Base-by-base conservation (phyloP, 1,140 invertebrate species). In the Neodiprion lecontei region DNA sequence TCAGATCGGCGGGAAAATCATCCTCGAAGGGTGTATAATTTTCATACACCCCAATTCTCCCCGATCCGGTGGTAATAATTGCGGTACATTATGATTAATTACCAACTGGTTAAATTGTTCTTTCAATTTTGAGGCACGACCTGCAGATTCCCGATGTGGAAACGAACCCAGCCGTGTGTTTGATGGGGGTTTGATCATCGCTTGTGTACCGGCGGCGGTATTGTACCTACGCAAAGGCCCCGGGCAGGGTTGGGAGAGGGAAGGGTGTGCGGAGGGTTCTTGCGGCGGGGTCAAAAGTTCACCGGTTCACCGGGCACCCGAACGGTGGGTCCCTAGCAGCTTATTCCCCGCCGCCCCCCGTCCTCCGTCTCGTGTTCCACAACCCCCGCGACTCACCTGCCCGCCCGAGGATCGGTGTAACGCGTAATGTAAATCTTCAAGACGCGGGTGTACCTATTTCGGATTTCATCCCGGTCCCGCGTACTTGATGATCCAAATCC, bases 231-330 rank as follows among this genome's bases (percentile, higher is more conserved):
- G 53, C 53, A 61, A 61, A 61, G 53, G 53, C n/a, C 53, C 11
- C 53, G 53, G 53, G 53, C 53, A 17, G 9, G 53, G 53, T 17
- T 14, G 11, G 8, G 53, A 61, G 53, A 40, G 28, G 28, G 5
- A 40, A 5, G 28, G 28, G 28, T 40, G 28, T 21, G 28, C 28
- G 28, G 17, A 40, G 28, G 53, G 53, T 61, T 61, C 53, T 61
- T 61, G 53, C n/a, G 53, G 53, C 53, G 53, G 53, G 53, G 53
- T 61, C 53, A 61, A 61, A 61, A 61, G 53, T 61, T 61, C 53
- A 61, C 53, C 53, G 53, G 11, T 61, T 61, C 53, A 61, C 53
- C 53, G 53, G 9, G 53, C 53, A 61, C 11, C 53, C 53, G 53
- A 61, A 61, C 53, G 53, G 11, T 61, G 53, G 9, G n/a, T 61